A percentile compares a stretch with the other conserved stretches of the same genome.
These are phyloP conservation scores for Aporophyla lueneburgensis DNA, from an alignment of 2,888 invertebrate genomes.

Conservation along the genomic window DNA sequence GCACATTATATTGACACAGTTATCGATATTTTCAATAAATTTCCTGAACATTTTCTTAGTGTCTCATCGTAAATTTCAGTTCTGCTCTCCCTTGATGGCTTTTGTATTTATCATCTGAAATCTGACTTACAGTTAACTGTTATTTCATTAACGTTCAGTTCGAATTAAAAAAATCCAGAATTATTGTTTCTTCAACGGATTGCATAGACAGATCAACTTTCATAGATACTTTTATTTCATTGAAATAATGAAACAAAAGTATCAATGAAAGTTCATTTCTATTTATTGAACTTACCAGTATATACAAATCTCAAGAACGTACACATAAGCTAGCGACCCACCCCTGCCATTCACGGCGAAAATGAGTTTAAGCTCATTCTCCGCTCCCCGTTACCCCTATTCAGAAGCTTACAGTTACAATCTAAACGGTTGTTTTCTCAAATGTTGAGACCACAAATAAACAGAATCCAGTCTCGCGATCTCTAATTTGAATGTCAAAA, in stretches of 20 bases:
- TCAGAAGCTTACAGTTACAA: slow-evolving; percentile 28
- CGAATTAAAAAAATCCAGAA: neutral
- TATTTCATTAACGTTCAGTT: neutral
- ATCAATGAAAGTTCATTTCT: too few species aligned
- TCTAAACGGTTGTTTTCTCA: neutral
- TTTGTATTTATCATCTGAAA: neutral
- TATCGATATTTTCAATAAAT: neutral
- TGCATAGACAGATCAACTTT: too few species aligned
- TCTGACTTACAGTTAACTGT: too few species aligned
- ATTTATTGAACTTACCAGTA: too few species aligned
- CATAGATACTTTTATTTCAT: too few species aligned
- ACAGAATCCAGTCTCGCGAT: neutral
- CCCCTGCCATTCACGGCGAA: too few species aligned
- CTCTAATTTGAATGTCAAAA: slow-evolving; percentile 16
- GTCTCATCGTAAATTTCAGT: neutral
- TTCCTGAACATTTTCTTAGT: neutral
- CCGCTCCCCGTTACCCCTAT: neutral
- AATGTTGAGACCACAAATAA: neutral
- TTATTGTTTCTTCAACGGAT: neutral
- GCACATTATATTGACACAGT: neutral
- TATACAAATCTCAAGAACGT: too few species aligned
- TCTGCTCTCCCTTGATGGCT: neutral
- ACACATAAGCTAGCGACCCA: too few species aligned
- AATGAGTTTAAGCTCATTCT: neutral
- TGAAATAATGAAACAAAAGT: neutral